Conservation (phyloP, 2,113 vertebrate species). For the Periophthalmus modestus region DNA sequence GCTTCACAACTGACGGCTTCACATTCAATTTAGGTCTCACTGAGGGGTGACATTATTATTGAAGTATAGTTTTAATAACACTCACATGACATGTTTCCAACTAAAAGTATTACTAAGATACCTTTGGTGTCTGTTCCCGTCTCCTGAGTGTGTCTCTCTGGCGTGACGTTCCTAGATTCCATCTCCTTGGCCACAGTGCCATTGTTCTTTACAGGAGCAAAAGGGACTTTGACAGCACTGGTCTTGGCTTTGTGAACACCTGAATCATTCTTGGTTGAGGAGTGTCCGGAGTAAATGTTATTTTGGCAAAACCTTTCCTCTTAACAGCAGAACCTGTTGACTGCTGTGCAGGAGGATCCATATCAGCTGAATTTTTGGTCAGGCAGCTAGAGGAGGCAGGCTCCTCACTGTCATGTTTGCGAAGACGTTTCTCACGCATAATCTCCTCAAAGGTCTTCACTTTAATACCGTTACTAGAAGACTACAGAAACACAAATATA, state of each 20-base stretch:
- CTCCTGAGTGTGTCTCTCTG: conserved; percentile 30
- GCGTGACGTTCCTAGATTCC: not conserved
- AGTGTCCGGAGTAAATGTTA: not conserved
- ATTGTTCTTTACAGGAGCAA: conserved; percentile 10
- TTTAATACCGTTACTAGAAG: conserved; percentile 60
- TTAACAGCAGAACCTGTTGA: not conserved
- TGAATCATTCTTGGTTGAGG: conserved; percentile 2
- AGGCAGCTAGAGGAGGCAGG: conserved; percentile 40
- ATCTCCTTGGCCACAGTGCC: conserved; percentile 4
- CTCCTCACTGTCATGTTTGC: conserved; percentile 75
- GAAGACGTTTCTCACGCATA: conserved; percentile 81
- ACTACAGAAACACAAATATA: conserved; percentile 28
- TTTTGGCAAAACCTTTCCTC: conserved; percentile 32
- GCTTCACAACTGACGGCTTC: conserved; percentile 84
- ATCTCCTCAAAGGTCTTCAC: conserved; percentile 89
- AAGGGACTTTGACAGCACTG: not conserved
- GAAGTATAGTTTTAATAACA: not conserved
- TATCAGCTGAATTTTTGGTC: conserved; percentile 12
- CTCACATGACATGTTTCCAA: not conserved
- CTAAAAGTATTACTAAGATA: conserved; percentile 22
- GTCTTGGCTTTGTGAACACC: conserved; percentile 26
- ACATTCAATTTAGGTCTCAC: conserved; percentile 86
- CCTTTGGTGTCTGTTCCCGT: conserved; percentile 64
- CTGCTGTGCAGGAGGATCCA: conserved; percentile 1
- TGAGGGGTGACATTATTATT: conserved; percentile 45